phyloP scores from a whole-genome alignment of 2,113 vertebrate species.

The Atherinomorus stipes region DNA sequence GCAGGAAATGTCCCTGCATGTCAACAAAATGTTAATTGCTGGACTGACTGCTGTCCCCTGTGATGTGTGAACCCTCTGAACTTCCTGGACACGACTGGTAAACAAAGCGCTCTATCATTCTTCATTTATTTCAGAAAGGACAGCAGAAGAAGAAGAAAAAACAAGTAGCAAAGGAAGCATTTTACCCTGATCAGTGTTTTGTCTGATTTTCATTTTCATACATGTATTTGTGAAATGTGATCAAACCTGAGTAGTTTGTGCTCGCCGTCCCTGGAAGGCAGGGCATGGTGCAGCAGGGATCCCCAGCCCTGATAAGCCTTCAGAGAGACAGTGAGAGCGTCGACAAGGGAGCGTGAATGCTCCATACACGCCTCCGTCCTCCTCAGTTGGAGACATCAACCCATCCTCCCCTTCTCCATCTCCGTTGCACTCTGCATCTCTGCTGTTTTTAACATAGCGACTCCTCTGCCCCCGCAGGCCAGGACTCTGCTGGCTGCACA shows the following conservation, averaged over 20 bases:
- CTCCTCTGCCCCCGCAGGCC: constrained; percentile 83
- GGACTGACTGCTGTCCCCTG: constrained; percentile 27
- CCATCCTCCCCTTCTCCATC: constrained; percentile 76
- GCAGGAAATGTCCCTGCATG: constrained; percentile 35
- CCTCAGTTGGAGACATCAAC: constrained; percentile 77
- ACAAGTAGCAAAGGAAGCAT: neutral
- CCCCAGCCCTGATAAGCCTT: constrained; percentile 87
- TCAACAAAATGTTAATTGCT: constrained; percentile 52
- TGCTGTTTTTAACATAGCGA: constrained; percentile 83
- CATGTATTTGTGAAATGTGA: neutral
- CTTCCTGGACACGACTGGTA: constrained; percentile 30
- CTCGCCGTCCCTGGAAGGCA: constrained; percentile 93
- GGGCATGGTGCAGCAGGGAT: constrained; percentile 84
- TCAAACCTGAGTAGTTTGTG: constrained; percentile 94
- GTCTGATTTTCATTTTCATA: neutral
- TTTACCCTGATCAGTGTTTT: neutral
- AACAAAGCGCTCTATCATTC: constrained; percentile 36
- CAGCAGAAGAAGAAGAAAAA: neutral
- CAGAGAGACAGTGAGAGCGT: constrained; percentile 96
- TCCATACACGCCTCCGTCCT: constrained; percentile 86
- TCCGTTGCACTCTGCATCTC: constrained; percentile 78
- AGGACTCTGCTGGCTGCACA: constrained; percentile 86
- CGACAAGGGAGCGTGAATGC: constrained; percentile 96
- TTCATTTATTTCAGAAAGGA: constrained; percentile 1
- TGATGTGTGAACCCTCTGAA: constrained; percentile 39